Percentiles rank a stretch among this genome's conserved stretches.
These are phyloP conservation scores for Pachypanchax playfairii DNA, from an alignment of 2,113 vertebrate species.

Conservation along the genomic window DNA sequence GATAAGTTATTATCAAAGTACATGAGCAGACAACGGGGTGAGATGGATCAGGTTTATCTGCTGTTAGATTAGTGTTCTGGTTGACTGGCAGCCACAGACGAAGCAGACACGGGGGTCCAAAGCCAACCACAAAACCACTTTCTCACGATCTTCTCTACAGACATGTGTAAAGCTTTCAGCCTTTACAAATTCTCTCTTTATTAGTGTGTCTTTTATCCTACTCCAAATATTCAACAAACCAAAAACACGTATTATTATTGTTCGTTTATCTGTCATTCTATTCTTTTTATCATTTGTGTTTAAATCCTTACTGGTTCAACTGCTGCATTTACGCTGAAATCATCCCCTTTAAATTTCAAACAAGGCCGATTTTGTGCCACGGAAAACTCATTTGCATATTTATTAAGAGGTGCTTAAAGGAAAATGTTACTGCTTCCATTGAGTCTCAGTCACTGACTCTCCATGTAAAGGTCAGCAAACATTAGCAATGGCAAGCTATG, in stretches of 20 bases:
- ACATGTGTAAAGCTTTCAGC: not conserved
- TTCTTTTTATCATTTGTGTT: not conserved
- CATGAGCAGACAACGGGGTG: conserved; percentile 73
- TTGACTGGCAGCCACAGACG: conserved; percentile 77
- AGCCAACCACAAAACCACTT: conserved; percentile 60
- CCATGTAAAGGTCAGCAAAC: conserved; percentile 39
- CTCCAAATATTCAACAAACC: not conserved
- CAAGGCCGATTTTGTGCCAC: conserved; percentile 25
- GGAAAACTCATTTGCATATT: conserved; percentile 57
- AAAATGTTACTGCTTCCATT: conserved; percentile 38
- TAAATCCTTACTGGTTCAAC: conserved; percentile 27
- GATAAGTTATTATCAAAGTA: conserved; percentile 68
- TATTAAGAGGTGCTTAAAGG: conserved; percentile 55
- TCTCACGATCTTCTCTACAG: conserved; percentile 59
- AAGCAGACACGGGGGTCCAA: conserved; percentile 61
- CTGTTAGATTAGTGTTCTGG: conserved; percentile 72
- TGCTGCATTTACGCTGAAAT: conserved; percentile 25
- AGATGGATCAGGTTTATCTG: conserved; percentile 61
- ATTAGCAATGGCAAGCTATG: not conserved
- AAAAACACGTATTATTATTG: not conserved
- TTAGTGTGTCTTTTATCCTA: not conserved
- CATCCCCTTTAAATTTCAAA: conserved; percentile 35
- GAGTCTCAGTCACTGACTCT: conserved; percentile 38
- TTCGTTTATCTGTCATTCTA: no score
- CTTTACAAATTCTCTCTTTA: conserved; percentile 7